phyloP scores from a whole-genome alignment of 2,888 invertebrate species.

The Aporophyla nigra region DNA sequence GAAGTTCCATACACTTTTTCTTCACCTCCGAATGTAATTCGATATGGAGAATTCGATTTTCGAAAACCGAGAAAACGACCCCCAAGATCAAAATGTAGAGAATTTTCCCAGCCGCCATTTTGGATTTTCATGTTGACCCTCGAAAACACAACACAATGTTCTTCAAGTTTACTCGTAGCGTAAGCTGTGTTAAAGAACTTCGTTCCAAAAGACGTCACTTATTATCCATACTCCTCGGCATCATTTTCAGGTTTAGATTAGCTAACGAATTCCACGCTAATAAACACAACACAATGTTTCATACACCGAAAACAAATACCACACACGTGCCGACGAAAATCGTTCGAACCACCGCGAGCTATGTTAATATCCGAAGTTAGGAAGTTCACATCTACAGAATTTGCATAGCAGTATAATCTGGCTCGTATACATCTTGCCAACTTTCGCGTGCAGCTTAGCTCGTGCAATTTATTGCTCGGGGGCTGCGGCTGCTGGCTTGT shows the following conservation, averaged over 20 bases:
- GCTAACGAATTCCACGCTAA: slow-evolving; percentile 25
- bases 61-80: too few species aligned
- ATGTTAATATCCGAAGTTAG: slow-evolving; percentile 62
- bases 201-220: too few species aligned
- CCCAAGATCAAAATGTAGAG: too few species aligned
- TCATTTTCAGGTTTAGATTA: not conserved
- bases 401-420: slow-evolving; percentile 69
- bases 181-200: too few species aligned
- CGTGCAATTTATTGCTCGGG: slow-evolving; percentile 60
- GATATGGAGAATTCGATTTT: too few species aligned
- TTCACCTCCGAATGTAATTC: too few species aligned
- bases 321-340: slow-evolving; percentile 53
- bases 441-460: slow-evolving; percentile 57
- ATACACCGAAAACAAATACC: slow-evolving; percentile 52
- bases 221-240: not conserved
- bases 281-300: slow-evolving; percentile 45
- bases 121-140: too few species aligned
- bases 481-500: slow-evolving; percentile 35
- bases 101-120: too few species aligned
- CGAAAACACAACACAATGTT: too few species aligned
- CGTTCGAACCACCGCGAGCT: slow-evolving; percentile 58
- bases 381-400: slow-evolving; percentile 68
- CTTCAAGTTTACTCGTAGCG: too few species aligned
- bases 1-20: too few species aligned
- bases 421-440: slow-evolving; percentile 58